These are phyloP conservation scores for Gasteruption jaculator DNA, from an alignment of 2,888 invertebrate species.

Conservation along the genomic window DNA sequence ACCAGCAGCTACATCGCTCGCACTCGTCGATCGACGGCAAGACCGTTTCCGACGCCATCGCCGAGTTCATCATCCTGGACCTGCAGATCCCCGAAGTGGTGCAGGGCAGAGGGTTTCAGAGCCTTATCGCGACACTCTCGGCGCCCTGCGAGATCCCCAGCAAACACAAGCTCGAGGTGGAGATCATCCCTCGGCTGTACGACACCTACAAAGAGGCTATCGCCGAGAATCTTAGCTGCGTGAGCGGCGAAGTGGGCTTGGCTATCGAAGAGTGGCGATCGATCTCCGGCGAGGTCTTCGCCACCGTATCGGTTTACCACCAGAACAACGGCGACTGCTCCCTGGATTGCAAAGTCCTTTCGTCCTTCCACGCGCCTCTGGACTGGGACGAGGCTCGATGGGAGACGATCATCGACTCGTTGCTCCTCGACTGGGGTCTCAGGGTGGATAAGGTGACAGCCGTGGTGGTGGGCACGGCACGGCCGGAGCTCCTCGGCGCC, in stretches of 20 bases:
- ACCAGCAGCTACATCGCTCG: too few species aligned
- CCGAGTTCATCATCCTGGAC: slow-evolving; percentile 53
- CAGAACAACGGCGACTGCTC: slow-evolving; percentile 45
- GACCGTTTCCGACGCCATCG: slow-evolving; percentile 51
- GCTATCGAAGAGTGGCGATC: slow-evolving; percentile 53
- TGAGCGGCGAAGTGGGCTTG: slow-evolving; percentile 45
- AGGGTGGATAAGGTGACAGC: slow-evolving; percentile 49
- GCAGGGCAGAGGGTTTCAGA: slow-evolving; percentile 52
- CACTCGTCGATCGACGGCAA: slow-evolving; percentile 42
- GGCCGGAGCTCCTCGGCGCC: slow-evolving; percentile 41
- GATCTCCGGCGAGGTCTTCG: slow-evolving; percentile 44
- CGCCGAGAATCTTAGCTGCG: slow-evolving; percentile 34
- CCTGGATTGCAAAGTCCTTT: slow-evolving; percentile 49
- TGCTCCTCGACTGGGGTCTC: slow-evolving; percentile 51
- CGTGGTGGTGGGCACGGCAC: slow-evolving; percentile 47
- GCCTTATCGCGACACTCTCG: slow-evolving; percentile 49
- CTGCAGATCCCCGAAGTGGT: slow-evolving; percentile 52
- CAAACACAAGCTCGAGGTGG: slow-evolving; percentile 51
- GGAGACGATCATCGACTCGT: slow-evolving; percentile 43
- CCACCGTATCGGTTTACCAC: slow-evolving; percentile 51
- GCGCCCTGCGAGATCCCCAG: slow-evolving; percentile 53
- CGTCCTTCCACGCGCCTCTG: slow-evolving; percentile 48
- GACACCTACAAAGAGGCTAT: slow-evolving; percentile 48
- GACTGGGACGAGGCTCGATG: slow-evolving; percentile 49
- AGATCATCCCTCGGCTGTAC: slow-evolving; percentile 52